Conservation (phyloP, 2,888 invertebrate species). For the Sinelater perroti region DNA sequence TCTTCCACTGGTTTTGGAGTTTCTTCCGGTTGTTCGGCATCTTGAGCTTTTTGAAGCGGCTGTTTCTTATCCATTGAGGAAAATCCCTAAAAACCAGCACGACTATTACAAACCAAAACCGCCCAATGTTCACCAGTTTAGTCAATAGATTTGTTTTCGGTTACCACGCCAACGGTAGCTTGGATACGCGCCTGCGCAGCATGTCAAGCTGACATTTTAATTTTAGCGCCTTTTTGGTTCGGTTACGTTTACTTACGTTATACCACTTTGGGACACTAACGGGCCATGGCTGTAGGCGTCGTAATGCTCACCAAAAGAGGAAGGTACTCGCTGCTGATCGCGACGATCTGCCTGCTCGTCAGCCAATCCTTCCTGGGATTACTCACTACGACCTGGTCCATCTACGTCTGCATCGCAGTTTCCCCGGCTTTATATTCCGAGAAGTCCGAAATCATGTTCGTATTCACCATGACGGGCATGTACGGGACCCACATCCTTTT, state of each 20-base stretch:
- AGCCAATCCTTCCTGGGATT: conserved; percentile 55
- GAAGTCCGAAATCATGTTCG: conserved; percentile 57
- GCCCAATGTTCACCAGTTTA: conserved; percentile 19
- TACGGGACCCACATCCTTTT: conserved; percentile 56
- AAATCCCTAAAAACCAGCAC: neutral
- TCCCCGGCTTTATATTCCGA: conserved; percentile 57
- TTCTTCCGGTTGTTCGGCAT: conserved; percentile 41
- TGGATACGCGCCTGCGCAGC: neutral
- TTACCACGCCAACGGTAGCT: conserved; percentile 1
- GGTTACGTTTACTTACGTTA: conserved; percentile 1
- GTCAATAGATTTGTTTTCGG: conserved; percentile 32
- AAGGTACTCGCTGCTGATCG: conserved; percentile 47
- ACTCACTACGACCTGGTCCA: conserved; percentile 51
- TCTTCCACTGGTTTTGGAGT: conserved; percentile 30
- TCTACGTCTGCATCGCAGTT: conserved; percentile 53
- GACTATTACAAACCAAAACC: neutral
- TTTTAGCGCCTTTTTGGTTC: conserved; percentile 1
- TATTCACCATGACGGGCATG: conserved; percentile 56
- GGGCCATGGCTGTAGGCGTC: conserved; percentile 50
- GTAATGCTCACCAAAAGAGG: conserved; percentile 49
- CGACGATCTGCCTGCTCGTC: conserved; percentile 51
- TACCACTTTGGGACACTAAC: neutral
- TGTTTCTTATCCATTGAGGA: neutral
- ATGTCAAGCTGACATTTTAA: neutral
- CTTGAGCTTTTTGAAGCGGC: neutral